Conservation (phyloP, 2,888 invertebrate species). For the Leptopilina drosophilae region DNA sequence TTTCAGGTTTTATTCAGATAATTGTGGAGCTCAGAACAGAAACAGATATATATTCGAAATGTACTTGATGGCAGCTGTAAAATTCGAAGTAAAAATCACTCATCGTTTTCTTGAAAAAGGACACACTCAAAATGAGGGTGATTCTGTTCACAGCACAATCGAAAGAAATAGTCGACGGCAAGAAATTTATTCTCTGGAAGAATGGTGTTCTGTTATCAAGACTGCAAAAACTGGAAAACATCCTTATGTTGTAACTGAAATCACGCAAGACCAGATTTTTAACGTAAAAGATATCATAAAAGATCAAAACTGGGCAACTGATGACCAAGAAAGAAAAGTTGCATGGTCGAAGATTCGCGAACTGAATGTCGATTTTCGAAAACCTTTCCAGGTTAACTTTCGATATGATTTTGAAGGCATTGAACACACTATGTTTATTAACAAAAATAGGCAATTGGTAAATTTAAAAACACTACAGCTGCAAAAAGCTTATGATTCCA, state of each 20-base stretch:
- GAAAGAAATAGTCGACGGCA: slow-evolving; percentile 38
- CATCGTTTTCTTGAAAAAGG: slow-evolving; percentile 49
- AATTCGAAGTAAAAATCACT: slow-evolving; percentile 45
- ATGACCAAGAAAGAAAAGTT: slow-evolving; percentile 35
- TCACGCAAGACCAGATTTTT: slow-evolving; percentile 40
- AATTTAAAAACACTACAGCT: too few relatives aligned
- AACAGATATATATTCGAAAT: slow-evolving; percentile 54
- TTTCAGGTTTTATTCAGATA: slow-evolving; percentile 48
- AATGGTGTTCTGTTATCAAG: slow-evolving; percentile 36
- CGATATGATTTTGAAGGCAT: not conserved
- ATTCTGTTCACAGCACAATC: slow-evolving; percentile 49
- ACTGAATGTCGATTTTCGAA: slow-evolving; percentile 23
- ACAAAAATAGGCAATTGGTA: not conserved
- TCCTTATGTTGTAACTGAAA: slow-evolving; percentile 44
- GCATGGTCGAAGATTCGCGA: slow-evolving; percentile 44
- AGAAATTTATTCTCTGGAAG: slow-evolving; percentile 32
- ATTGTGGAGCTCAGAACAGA: slow-evolving; percentile 60
- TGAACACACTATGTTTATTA: not conserved
- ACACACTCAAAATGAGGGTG: slow-evolving; percentile 56
- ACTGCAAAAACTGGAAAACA: slow-evolving; percentile 45
- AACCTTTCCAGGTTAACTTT: not conserved
- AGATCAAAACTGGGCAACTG: slow-evolving; percentile 45
- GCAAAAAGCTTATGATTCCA: too few relatives aligned
- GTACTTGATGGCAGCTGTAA: slow-evolving; percentile 42
- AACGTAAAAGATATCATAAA: slow-evolving; percentile 48